These are phyloP conservation scores for Cataglyphis altisquamis DNA, from an alignment of 2,888 invertebrate species.

Conservation along the genomic window DNA sequence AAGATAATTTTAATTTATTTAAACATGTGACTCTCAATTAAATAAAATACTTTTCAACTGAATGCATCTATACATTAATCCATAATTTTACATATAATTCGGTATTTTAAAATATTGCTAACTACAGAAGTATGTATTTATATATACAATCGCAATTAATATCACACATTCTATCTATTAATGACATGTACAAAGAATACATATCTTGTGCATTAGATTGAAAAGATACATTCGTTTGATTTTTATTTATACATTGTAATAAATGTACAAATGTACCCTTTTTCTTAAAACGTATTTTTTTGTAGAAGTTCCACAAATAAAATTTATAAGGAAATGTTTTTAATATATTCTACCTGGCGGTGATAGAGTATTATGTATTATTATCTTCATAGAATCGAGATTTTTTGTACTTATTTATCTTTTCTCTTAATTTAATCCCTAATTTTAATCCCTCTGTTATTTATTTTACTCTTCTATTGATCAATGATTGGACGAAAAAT, in stretches of 20 bases:
- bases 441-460: neutral
- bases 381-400: conserved; percentile 16
- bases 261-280: neutral
- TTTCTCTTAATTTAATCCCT: conserved; percentile 39
- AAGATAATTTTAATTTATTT: conserved; percentile 25
- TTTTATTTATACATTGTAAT: conserved; percentile 28
- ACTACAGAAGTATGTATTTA: conserved; percentile 37
- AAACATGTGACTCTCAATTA: conserved; percentile 9
- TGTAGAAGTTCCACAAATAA: conserved; percentile 2
- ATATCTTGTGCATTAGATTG: neutral
- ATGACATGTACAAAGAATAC: conserved; percentile 27
- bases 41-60: neutral
- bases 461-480: conserved; percentile 3
- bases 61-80: neutral
- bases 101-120: conserved; percentile 12
- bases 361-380: conserved; percentile 9
- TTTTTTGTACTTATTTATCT: conserved; percentile 61
- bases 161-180: conserved; percentile 5
- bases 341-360: neutral
- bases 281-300: neutral
- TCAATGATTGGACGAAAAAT: conserved; percentile 24
- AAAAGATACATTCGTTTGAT: conserved; percentile 3
- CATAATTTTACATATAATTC: neutral
- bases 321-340: conserved; percentile 43
- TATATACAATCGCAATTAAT: conserved; percentile 12